Base-by-base conservation (phyloP, 2,113 vertebrate genomes). In the Tragelaphus buxtoni region DNA sequence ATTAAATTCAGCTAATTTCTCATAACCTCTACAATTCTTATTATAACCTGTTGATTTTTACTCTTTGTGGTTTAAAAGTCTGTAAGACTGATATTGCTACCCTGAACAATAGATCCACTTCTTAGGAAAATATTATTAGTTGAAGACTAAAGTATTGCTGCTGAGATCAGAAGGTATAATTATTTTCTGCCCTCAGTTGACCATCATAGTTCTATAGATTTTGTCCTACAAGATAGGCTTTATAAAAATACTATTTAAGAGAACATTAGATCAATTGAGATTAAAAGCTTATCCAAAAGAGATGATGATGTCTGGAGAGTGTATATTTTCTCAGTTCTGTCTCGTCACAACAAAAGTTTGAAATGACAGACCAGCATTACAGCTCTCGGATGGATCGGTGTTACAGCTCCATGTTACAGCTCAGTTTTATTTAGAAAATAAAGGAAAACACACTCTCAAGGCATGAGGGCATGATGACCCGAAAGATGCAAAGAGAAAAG, bases 331-430 rank as follows among this genome's bases (percentile, higher is more conserved):
- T 69, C 9, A 39, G n/a, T 22, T 69, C n/a, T 69, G 9, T 69
- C 65, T 69, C 65, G 0, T 69, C 18, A 69, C 65, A 69, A 69
- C 0, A 0, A 69, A 69, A 69, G 11, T 22, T 35, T 69, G 2
- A 69, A 69, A 35, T 0, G 2, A 39, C 0, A 0, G 18, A 20
- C 18, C n/a, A 69, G n/a, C 4, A 0, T 35, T 69, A 69, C 4
- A 69, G n/a, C n/a, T 69, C 65, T 39, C 4, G 0, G 17, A 22
- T 69, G n/a, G 63, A 69, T 69, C n/a, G 22, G n/a, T 69, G n/a
- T 69, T 69, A 69, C 18, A 22, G 63, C 63, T 35, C 65, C n/a
- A 35, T 69, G 63, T 69, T 69, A 69, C n/a, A 69, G 9, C 17
- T 69, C 63, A 69, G 65, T 35, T 69, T 39, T 35, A 69, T 69